These are phyloP conservation scores for Hyppa rectilinea DNA, from an alignment of 2,888 invertebrate genomes.

Conservation along the genomic window DNA sequence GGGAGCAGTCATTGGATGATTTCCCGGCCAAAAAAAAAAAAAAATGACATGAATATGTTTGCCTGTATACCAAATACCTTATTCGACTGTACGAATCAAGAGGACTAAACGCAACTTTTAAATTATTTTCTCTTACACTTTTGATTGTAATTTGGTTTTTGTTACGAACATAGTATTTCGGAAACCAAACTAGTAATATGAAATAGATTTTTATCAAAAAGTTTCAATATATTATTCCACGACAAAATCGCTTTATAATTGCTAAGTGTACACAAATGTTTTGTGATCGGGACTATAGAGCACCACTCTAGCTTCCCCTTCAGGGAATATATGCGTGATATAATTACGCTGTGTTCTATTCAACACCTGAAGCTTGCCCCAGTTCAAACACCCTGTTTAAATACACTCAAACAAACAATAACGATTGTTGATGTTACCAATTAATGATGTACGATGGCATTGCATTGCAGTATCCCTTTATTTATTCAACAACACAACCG, in stretches of 20 bases:
- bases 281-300: background rate
- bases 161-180: background rate
- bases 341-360: background rate
- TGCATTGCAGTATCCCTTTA: conserved; percentile 21
- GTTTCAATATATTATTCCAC: background rate
- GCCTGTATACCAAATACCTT: background rate
- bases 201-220: background rate
- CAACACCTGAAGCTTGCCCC: conserved; percentile 19
- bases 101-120: background rate
- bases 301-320: background rate
- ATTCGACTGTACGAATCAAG: background rate
- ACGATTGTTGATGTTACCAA: conserved; percentile 43
- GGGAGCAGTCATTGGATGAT: no score
- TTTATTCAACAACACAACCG: conserved; percentile 44
- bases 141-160: background rate
- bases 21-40: no score
- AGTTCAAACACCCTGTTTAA: conserved; percentile 19
- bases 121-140: background rate
- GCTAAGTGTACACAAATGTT: background rate
- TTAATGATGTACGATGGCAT: conserved; percentile 48
- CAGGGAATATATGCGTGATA: no score
- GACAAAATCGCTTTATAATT: background rate
- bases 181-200: background rate
- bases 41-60: background rate
- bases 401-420: conserved; percentile 16